Conservation (phyloP, 2,797 vertebrate genomes). For the Garrulus glandarius region DNA sequence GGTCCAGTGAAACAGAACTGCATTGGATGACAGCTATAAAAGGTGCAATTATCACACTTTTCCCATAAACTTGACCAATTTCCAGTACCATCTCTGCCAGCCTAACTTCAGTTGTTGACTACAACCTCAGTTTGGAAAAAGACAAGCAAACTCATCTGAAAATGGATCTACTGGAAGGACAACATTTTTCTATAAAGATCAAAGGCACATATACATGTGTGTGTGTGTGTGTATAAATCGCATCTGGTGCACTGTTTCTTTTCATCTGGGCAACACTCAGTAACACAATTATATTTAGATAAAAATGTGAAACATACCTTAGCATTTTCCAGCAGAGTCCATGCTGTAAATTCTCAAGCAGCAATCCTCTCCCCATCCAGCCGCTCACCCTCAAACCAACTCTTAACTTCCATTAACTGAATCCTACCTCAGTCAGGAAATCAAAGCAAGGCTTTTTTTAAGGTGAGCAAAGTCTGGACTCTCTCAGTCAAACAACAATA, state of each 20-base stretch:
- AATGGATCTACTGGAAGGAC: neutral
- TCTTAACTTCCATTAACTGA: neutral
- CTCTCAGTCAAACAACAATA: neutral
- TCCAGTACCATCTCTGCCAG: neutral
- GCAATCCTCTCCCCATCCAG: neutral
- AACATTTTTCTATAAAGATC: neutral
- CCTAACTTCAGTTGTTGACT: neutral
- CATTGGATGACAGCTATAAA: neutral
- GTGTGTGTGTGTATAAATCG: neutral
- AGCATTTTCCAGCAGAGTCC: neutral
- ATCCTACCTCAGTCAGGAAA: slow-evolving; percentile 3
- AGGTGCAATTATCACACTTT: neutral
- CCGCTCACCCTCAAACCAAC: neutral
- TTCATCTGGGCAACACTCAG: slow-evolving; percentile 32
- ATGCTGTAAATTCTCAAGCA: neutral
- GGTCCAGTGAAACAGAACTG: neutral
- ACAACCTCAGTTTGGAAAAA: neutral
- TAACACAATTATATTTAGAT: slow-evolving; percentile 11
- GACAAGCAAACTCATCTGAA: neutral
- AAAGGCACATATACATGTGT: neutral
- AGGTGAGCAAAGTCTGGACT: neutral
- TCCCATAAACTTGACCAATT: neutral
- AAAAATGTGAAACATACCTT: slow-evolving; percentile 34
- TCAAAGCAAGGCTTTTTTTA: neutral
- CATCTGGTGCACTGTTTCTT: slow-evolving; percentile 20